These are phyloP conservation scores for Perodicticus potto DNA, from an alignment of 2,797 vertebrate genomes.

Conservation along the genomic window DNA sequence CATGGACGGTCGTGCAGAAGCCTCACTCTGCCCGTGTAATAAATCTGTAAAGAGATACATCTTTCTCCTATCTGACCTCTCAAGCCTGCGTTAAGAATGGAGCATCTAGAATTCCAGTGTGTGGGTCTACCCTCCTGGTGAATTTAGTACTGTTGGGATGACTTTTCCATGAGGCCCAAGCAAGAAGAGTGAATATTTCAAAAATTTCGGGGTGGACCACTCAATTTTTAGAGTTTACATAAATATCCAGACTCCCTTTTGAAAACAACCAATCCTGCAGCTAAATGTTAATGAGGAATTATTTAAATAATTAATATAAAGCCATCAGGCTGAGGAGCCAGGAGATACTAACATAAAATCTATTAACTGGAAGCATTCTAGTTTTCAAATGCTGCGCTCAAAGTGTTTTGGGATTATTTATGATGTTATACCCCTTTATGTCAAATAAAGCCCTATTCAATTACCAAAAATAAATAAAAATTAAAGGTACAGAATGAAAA, in stretches of 20 bases:
- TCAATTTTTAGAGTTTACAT: not conserved
- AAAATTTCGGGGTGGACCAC: not conserved
- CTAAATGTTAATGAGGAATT: constrained; percentile 35
- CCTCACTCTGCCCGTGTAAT: not conserved
- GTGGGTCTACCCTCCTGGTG: not conserved
- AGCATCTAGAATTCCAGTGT: not conserved
- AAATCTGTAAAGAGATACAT: not conserved
- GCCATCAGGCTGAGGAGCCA: no score
- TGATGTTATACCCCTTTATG: not conserved
- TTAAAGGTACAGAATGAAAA: not conserved
- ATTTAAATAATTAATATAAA: not conserved
- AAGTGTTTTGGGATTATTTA: not conserved
- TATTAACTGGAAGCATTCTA: constrained; percentile 2
- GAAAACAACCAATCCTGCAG: not conserved
- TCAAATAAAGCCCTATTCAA: not conserved
- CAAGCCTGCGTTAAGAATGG: not conserved
- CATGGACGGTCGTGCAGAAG: not conserved
- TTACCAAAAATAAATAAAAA: constrained; percentile 37
- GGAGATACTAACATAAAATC: not conserved
- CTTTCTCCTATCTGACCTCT: not conserved
- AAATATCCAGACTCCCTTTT: not conserved
- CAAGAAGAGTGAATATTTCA: not conserved
- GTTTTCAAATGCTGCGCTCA: not conserved
- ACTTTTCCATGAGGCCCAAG: not conserved
- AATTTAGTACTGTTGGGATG: not conserved